These are phyloP conservation scores for Catocala nupta DNA, from an alignment of 2,888 invertebrate species.

Conservation along the genomic window DNA sequence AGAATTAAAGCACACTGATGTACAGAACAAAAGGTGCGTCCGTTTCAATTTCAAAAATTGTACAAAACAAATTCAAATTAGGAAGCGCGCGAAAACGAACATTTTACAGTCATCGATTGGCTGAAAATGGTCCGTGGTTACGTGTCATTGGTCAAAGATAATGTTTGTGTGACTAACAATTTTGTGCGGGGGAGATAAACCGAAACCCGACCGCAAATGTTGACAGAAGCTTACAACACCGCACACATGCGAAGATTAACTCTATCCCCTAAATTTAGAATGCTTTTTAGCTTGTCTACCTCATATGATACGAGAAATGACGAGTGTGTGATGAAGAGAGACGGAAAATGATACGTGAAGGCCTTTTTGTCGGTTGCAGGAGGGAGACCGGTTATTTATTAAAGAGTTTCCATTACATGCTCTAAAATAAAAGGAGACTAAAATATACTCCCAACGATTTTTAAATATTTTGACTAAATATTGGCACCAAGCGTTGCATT, in stretches of 20 bases:
- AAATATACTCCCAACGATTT: constrained; percentile 14
- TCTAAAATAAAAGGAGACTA: constrained; percentile 21
- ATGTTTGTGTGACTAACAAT: constrained; percentile 81
- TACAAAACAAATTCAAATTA: constrained; percentile 66
- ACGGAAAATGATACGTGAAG: constrained; percentile 58
- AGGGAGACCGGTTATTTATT: constrained; percentile 57
- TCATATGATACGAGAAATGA: constrained; percentile 57
- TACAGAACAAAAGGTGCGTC: constrained; percentile 29
- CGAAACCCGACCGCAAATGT: constrained; percentile 81
- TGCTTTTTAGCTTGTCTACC: constrained; percentile 39
- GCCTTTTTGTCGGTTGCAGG: constrained; percentile 59
- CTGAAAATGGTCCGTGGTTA: constrained; percentile 73
- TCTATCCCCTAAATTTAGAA: constrained; percentile 27
- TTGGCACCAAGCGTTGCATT: neutral
- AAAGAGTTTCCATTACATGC: constrained; percentile 54
- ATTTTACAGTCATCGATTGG: constrained; percentile 75
- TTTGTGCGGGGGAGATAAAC: constrained; percentile 83
- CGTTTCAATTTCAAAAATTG: constrained; percentile 50
- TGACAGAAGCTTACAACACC: constrained; percentile 68
- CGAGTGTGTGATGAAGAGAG: constrained; percentile 66
- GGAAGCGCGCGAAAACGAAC: constrained; percentile 69
- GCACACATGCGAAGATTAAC: constrained; percentile 51
- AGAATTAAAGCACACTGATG: neutral
- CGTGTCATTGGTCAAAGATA: constrained; percentile 86
- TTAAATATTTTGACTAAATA: neutral